phyloP scores from a whole-genome alignment of 2,888 invertebrate species.

The Galeopsomyia nigrocyanea region DNA sequence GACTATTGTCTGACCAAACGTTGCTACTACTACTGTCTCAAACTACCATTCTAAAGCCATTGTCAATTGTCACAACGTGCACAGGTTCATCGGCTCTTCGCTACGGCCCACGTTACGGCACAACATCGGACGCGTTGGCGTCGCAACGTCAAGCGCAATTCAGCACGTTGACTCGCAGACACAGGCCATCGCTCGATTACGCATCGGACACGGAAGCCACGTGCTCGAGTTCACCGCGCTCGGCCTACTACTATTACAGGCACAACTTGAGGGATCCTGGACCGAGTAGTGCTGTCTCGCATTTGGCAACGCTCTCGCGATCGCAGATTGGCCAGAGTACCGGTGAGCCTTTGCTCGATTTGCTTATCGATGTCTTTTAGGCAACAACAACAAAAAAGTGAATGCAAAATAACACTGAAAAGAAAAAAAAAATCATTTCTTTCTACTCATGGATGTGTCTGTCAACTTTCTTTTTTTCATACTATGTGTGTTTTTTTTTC shows the following conservation, averaged over 20 bases:
- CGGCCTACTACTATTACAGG: slow-evolving; percentile 82
- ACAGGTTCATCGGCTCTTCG: slow-evolving; percentile 64
- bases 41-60: too few species aligned
- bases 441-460: neutral
- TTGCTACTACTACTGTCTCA: too few species aligned
- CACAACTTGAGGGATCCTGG: slow-evolving; percentile 65
- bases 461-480: neutral
- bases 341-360: slow-evolving; percentile 51
- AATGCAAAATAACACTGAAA: too few species aligned
- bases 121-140: slow-evolving; percentile 64
- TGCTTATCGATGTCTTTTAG: neutral
- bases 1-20: too few species aligned
- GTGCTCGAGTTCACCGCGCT: slow-evolving; percentile 77
- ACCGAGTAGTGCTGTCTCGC: slow-evolving; percentile 64
- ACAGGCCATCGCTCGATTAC: slow-evolving; percentile 86
- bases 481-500: neutral
- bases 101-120: slow-evolving; percentile 66
- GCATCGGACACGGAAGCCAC: slow-evolving; percentile 97
- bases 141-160: slow-evolving; percentile 70
- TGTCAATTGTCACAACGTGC: too few species aligned
- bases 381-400: neutral
- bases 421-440: neutral
- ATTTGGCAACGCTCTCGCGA: slow-evolving; percentile 65
- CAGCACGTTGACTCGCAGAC: slow-evolving; percentile 78
- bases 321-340: slow-evolving; percentile 67